These are phyloP conservation scores for Pseudomyrmex dendroicus DNA, from an alignment of 1,140 invertebrate species.

Conservation along the genomic window DNA sequence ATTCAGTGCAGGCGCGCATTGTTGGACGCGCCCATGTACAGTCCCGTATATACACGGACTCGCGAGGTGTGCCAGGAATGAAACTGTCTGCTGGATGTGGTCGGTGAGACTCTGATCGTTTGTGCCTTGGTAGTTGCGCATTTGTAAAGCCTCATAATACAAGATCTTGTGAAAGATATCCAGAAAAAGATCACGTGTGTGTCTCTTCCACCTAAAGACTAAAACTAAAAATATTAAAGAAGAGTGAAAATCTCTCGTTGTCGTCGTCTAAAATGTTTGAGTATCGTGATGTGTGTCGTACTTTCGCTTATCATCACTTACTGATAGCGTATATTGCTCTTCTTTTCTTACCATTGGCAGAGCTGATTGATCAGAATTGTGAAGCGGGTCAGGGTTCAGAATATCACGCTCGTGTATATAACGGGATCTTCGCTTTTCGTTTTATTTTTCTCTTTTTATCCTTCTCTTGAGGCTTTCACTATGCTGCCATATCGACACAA, in stretches of 20 bases:
- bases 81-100: slow-evolving; percentile 74
- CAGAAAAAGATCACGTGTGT: background rate
- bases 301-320: background rate
- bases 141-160: slow-evolving; percentile 21
- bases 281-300: too few relatives aligned
- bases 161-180: background rate
- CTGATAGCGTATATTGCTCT: background rate
- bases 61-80: slow-evolving; percentile 81
- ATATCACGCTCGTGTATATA: background rate
- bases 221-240: too few relatives aligned
- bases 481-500: background rate
- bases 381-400: slow-evolving; percentile 30
- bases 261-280: too few relatives aligned
- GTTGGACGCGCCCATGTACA: slow-evolving; percentile 83
- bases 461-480: too few relatives aligned
- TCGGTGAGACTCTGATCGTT: slow-evolving; percentile 24
- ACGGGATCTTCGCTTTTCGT: background rate
- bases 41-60: slow-evolving; percentile 65
- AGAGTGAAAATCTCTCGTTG: background rate
- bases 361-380: slow-evolving; percentile 8
- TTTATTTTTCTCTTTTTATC: background rate
- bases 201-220: too few relatives aligned
- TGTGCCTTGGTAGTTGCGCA: slow-evolving; percentile 16
- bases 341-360: background rate
- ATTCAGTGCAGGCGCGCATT: slow-evolving; percentile 80